Percentiles rank a stretch among this genome's conserved stretches.
Evolutionary conservation across 1,140 invertebrate species (phyloP).

Genomic region (Drosophila bocki): DNA sequence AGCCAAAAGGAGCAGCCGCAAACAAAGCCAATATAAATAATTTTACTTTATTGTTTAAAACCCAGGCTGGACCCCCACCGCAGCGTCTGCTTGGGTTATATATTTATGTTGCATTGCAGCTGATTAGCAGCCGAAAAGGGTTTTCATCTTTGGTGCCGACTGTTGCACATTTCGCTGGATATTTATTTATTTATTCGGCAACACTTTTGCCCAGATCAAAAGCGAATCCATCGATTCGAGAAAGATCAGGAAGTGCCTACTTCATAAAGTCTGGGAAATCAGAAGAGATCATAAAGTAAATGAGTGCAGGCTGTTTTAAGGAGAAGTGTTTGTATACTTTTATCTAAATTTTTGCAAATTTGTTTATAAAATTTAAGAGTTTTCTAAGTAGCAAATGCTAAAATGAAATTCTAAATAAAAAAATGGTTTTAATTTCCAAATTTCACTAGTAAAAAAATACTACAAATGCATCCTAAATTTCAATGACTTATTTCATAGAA

Average conservation of each 20-base stretch:
- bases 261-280: constrained; percentile 1
- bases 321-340: constrained; percentile 1
- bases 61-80: constrained; percentile 12
- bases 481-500: not conserved
- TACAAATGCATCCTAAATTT: not conserved
- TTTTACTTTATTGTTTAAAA: constrained; percentile 78
- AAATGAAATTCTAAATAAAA: not conserved
- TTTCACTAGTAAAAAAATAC: no score
- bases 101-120: constrained; percentile 51
- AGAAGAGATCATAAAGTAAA: constrained; percentile 4
- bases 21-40: constrained; percentile 72
- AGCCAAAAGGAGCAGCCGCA: constrained; percentile 18
- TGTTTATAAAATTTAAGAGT: not conserved
- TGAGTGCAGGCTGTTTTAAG: not conserved
- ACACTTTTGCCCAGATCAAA: constrained; percentile 34
- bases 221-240: not conserved
- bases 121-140: constrained; percentile 38
- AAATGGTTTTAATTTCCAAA: not conserved
- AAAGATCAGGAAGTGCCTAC: constrained; percentile 1
- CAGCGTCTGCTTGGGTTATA: constrained; percentile 23
- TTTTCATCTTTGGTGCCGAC: constrained; percentile 12
- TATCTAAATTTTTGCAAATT: no score
- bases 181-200: constrained; percentile 68
- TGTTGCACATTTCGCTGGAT: constrained; percentile 48
- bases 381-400: not conserved